A percentile compares a stretch with the other conserved stretches of the same genome.
These are phyloP conservation scores for Istiophorus platypterus DNA, from an alignment of 2,113 vertebrate genomes.

Conservation along the genomic window DNA sequence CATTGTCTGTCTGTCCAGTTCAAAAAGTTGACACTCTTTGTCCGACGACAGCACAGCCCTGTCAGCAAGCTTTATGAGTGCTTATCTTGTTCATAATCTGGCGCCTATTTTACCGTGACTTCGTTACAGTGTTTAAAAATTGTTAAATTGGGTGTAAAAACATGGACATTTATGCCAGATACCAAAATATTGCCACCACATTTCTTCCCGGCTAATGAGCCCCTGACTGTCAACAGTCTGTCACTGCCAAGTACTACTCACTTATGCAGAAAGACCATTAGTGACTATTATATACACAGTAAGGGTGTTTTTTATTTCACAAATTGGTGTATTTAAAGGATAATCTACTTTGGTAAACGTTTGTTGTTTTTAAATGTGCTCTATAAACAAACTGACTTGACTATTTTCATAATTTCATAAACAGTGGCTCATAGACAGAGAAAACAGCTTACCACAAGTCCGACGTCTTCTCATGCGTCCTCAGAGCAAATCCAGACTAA, in stretches of 20 bases:
- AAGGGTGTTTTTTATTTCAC: slow-evolving; percentile 17
- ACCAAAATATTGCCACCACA: slow-evolving; percentile 30
- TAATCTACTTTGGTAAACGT: neutral
- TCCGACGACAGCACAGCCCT: slow-evolving; percentile 29
- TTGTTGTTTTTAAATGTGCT: neutral
- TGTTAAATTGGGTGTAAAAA: slow-evolving; percentile 27
- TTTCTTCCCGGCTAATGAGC: slow-evolving; percentile 25
- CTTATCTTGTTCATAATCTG: slow-evolving; percentile 43
- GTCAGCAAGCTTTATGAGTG: slow-evolving; percentile 41
- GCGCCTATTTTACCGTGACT: slow-evolving; percentile 19
- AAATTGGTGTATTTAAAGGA: neutral
- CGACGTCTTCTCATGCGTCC: neutral
- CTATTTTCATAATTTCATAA: slow-evolving; percentile 19
- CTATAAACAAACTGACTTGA: neutral
- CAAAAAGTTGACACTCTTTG: slow-evolving; percentile 43
- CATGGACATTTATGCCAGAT: neutral
- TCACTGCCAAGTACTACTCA: slow-evolving; percentile 34
- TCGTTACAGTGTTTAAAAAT: neutral
- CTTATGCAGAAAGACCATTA: slow-evolving; percentile 32
- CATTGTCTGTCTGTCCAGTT: slow-evolving; percentile 41
- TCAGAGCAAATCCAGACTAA: neutral
- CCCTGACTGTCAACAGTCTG: slow-evolving; percentile 27
- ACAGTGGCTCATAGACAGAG: neutral
- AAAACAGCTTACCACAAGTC: slow-evolving; percentile 15
- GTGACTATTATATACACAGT: slow-evolving; percentile 50